These are phyloP conservation scores for Danio kyathit DNA, from an alignment of 2,797 vertebrate species.

Conservation along the genomic window DNA sequence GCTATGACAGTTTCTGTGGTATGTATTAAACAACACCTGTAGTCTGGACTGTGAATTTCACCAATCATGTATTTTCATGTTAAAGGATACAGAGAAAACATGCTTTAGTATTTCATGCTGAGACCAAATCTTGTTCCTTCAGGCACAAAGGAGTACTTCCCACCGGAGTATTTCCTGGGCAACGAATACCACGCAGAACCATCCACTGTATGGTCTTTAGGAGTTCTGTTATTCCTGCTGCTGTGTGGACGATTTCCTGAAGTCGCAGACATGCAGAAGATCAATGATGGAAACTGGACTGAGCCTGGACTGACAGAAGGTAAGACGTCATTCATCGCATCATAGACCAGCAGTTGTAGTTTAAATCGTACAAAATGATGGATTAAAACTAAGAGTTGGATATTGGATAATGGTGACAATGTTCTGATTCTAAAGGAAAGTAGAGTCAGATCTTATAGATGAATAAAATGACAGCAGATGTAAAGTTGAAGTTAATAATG, in stretches of 20 bases:
- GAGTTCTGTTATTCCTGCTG: neutral
- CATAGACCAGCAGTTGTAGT: no score
- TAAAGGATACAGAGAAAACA: neutral
- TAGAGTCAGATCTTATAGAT: neutral
- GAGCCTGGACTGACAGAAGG: neutral
- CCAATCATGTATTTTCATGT: no score
- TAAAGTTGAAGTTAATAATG: neutral
- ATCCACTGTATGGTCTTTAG: neutral
- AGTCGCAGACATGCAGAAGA: neutral
- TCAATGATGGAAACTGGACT: neutral
- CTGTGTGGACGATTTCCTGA: neutral
- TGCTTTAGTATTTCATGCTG: neutral
- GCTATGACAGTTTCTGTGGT: neutral
- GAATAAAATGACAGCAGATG: neutral
- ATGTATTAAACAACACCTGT: neutral
- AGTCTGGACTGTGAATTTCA: no score
- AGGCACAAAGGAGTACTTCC: neutral
- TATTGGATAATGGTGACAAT: neutral
- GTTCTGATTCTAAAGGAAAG: no score
- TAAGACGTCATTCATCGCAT: neutral
- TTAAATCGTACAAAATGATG: no score
- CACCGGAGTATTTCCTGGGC: neutral
- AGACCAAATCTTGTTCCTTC: neutral
- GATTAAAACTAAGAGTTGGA: neutral
- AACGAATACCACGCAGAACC: neutral